Percentiles rank a stretch among this genome's conserved stretches.
These are phyloP conservation scores for Ochlodes sylvanus DNA, from an alignment of 2,888 invertebrate species.

Conservation along the genomic window DNA sequence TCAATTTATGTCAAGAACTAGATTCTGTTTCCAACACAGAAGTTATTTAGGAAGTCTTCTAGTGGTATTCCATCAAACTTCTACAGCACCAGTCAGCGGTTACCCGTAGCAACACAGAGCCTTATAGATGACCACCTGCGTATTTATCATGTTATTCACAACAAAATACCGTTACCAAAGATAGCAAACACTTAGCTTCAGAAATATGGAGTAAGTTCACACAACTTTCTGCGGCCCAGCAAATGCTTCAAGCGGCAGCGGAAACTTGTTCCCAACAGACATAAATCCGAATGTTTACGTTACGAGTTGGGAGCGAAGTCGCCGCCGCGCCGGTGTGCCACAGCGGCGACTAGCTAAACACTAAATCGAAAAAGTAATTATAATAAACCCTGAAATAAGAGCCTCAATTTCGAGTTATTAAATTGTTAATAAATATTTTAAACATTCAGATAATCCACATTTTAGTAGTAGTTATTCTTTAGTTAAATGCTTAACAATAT, in stretches of 20 bases:
- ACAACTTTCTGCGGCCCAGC: neutral
- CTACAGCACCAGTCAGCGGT: too few species aligned
- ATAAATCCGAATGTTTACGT: conserved; percentile 20
- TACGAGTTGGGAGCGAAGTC: neutral
- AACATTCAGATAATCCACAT: too few species aligned
- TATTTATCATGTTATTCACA: neutral
- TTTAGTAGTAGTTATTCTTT: too few species aligned
- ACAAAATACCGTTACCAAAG: neutral
- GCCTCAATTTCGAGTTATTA: too few species aligned
- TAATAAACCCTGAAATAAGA: too few species aligned
- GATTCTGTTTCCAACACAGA: too few species aligned
- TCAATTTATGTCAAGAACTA: too few species aligned
- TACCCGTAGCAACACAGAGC: neutral
- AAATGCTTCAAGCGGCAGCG: conserved; percentile 12
- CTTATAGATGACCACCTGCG: neutral
- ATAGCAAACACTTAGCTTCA: neutral
- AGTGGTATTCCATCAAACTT: too few species aligned
- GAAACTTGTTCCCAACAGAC: conserved; percentile 13
- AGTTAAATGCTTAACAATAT: too few species aligned
- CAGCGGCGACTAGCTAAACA: neutral
- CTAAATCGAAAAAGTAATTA: neutral
- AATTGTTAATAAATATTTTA: too few species aligned
- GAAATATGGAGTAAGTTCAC: conserved; percentile 10
- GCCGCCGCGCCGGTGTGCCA: neutral
- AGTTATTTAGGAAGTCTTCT: too few species aligned